phyloP scores from a whole-genome alignment of 2,797 vertebrate species.

The Periophthalmus magnuspinnatus region DNA sequence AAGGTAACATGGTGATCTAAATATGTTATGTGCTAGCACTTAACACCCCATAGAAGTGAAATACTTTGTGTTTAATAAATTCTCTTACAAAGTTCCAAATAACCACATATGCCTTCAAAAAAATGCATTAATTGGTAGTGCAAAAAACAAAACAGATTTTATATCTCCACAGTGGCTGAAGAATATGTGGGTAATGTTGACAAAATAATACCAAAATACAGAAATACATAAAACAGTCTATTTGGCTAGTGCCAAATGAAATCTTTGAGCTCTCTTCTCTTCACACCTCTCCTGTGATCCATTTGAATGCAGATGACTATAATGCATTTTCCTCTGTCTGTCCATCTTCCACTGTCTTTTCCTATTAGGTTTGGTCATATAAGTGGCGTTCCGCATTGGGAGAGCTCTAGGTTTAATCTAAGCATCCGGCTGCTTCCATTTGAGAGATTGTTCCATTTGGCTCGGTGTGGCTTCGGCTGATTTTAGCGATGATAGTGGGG shows the following conservation, averaged over 20 bases:
- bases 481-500: not conserved
- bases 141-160: not conserved
- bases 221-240: not conserved
- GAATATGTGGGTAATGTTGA: not conserved
- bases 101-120: too few relatives aligned
- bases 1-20: too few relatives aligned
- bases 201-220: not conserved
- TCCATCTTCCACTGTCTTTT: slow-evolving; percentile 25
- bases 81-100: too few relatives aligned
- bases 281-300: slow-evolving; percentile 26
- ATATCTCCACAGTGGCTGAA: not conserved
- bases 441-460: slow-evolving; percentile 3
- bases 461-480: not conserved
- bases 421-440: slow-evolving; percentile 6
- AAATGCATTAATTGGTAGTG: too few relatives aligned
- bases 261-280: not conserved
- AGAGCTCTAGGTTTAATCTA: slow-evolving; percentile 25
- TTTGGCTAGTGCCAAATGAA: not conserved
- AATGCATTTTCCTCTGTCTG: slow-evolving; percentile 31
- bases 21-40: too few relatives aligned
- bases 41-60: too few relatives aligned
- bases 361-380: slow-evolving; percentile 30
- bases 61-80: too few relatives aligned
- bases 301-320: slow-evolving; percentile 38
- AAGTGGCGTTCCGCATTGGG: slow-evolving; percentile 31